Conservation (phyloP, 1,140 invertebrate species). For the Pachypsylla venusta region DNA sequence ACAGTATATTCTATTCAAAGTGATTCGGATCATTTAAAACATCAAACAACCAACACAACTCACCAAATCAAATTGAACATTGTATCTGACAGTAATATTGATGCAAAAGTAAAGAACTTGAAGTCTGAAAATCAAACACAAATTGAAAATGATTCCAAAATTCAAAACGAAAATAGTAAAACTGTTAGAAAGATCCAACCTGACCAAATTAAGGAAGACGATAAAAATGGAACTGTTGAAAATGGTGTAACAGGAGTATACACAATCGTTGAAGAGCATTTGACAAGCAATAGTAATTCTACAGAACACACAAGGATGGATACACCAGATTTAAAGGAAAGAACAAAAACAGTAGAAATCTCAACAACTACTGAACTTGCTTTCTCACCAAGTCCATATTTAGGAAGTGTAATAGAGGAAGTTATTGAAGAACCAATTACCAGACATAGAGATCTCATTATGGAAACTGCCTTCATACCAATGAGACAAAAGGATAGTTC, state of each 20-base stretch:
- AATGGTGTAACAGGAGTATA: too few relatives aligned
- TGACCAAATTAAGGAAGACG: conserved; percentile 6
- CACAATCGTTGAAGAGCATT: not conserved
- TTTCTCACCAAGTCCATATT: not conserved
- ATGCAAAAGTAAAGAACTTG: too few relatives aligned
- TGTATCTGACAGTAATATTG: too few relatives aligned
- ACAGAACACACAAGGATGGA: not conserved
- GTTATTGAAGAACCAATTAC: conserved; percentile 2
- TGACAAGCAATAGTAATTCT: not conserved
- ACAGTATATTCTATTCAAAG: too few relatives aligned
- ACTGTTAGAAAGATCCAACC: conserved; percentile 2
- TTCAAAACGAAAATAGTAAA: not conserved
- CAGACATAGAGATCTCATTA: not conserved
- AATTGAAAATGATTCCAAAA: too few relatives aligned
- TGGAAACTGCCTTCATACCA: not conserved
- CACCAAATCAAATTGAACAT: too few relatives aligned
- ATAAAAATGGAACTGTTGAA: not conserved
- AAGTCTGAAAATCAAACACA: too few relatives aligned
- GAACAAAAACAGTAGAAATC: not conserved
- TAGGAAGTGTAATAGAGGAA: not conserved
- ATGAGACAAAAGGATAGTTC: not conserved
- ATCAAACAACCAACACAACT: too few relatives aligned
- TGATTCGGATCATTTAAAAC: too few relatives aligned
- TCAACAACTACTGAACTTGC: not conserved
- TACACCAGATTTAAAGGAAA: not conserved